These are phyloP conservation scores for Camelus bactrianus DNA, from an alignment of 2,113 vertebrate genomes.

Conservation along the genomic window DNA sequence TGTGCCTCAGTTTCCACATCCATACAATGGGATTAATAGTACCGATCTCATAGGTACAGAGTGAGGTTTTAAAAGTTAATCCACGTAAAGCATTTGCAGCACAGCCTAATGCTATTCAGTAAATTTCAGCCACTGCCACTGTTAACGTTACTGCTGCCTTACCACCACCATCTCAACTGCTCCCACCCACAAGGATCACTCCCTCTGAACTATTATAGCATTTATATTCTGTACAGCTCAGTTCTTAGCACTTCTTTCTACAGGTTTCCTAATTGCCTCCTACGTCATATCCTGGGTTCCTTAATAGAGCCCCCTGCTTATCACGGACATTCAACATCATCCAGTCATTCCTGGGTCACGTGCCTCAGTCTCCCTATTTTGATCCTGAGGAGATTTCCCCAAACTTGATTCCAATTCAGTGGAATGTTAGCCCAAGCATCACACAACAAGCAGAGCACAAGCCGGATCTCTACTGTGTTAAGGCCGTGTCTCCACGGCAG, in stretches of 20 bases:
- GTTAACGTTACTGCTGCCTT: fast-evolving
- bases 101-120: fast-evolving
- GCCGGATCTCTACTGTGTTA: background rate
- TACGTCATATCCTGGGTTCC: background rate
- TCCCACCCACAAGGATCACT: fast-evolving
- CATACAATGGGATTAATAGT: background rate
- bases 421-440: background rate
- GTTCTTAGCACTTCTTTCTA: background rate
- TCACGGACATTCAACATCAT: fast-evolving
- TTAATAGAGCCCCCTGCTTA: background rate
- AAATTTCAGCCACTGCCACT: fast-evolving
- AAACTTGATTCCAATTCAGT: background rate
- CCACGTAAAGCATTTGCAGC: background rate
- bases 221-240: fast-evolving
- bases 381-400: background rate
- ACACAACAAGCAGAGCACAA: background rate
- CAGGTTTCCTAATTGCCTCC: background rate
- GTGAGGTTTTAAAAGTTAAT: background rate
- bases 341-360: background rate
- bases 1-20: background rate
- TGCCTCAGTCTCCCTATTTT: background rate
- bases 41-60: background rate
- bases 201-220: fast-evolving
- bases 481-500: fast-evolving
- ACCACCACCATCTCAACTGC: fast-evolving